Base-by-base conservation (phyloP, 30 jellyfish, hydroid and myxozoan species). In the Sanderia malayensis region DNA sequence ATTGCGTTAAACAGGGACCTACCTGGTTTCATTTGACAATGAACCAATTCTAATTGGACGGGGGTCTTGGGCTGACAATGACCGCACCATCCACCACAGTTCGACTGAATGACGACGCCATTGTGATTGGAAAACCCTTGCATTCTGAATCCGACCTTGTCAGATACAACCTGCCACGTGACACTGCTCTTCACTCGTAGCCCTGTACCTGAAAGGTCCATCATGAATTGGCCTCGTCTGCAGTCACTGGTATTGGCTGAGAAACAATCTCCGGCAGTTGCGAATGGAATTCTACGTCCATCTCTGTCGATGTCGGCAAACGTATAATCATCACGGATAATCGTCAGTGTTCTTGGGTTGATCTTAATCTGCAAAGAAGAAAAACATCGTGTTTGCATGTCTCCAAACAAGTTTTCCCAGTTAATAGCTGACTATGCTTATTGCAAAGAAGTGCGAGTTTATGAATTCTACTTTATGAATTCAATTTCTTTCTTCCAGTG, bases 41-140 rank as follows among this genome's bases (percentile, higher is more conserved):
- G 44, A 13, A 55, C 76, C 7, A 87, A 58, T 20, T 71, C 86
- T 8, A 87, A 66, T 73, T 58, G 61, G 44, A 87, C 45, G 32
- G 86, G 73, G 18, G 74, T 67, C 31, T 59, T 19, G 7, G 96
- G 94, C 2, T 46, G 67, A 65, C 96, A 87, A 19, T 79, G 81
- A 2, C 96, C 96, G 59, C 96, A 87, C 96, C 96, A 87, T 34
- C 96, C 96, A 25, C 95, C 97, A 61, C 97, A 89, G 31, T 89
- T 89, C 0, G 94, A 86, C 3, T 76, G 22, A n/a, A 81, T 45
- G 34, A 67, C 74, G 17, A 71, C 30, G 9, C 95, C 95, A 19
- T 66, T 41, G 2, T 61, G 71, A 68, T 87, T 87, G n/a, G 55
- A 32, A 25, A 46, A 87, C 47, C 61, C 94, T 37, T 74, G 89